These are phyloP conservation scores for Diceros bicornis DNA, from an alignment of 2,797 vertebrate genomes.

Conservation along the genomic window DNA sequence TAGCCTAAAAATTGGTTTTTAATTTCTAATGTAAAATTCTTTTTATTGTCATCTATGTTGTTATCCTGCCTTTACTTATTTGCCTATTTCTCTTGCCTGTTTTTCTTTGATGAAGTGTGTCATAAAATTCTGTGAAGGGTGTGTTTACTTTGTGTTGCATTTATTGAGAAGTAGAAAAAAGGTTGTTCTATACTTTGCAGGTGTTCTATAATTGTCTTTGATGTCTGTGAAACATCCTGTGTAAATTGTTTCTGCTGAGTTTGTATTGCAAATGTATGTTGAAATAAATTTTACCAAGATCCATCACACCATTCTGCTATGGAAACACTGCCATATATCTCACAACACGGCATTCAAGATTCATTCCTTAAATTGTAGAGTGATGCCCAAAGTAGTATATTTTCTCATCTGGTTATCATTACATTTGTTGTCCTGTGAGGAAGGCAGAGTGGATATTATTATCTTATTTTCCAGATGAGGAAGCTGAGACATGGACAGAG, in stretches of 20 bases:
- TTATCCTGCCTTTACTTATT: not conserved
- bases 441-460: not conserved
- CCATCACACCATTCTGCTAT: conserved; percentile 46
- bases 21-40: conserved; percentile 49
- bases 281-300: conserved; percentile 49
- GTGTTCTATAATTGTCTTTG: conserved; percentile 48
- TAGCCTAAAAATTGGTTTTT: conserved; percentile 12
- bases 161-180: conserved; percentile 45
- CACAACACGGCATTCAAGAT: conserved; percentile 14
- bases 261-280: conserved; percentile 29
- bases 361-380: conserved; percentile 47
- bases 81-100: conserved; percentile 6
- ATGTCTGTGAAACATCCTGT: conserved; percentile 57
- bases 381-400: not conserved
- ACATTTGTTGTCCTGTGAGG: conserved; percentile 2
- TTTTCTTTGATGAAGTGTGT: conserved; percentile 46
- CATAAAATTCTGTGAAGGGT: not conserved
- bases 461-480: conserved; percentile 29
- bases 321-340: conserved; percentile 62
- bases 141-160: conserved; percentile 68
- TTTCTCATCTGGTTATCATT: not conserved
- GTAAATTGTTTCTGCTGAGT: conserved; percentile 53
- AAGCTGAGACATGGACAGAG: not conserved
- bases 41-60: not conserved
- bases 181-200: conserved; percentile 19